phyloP scores from a whole-genome alignment of 2,888 invertebrate species.

The Megamerina dolium region DNA sequence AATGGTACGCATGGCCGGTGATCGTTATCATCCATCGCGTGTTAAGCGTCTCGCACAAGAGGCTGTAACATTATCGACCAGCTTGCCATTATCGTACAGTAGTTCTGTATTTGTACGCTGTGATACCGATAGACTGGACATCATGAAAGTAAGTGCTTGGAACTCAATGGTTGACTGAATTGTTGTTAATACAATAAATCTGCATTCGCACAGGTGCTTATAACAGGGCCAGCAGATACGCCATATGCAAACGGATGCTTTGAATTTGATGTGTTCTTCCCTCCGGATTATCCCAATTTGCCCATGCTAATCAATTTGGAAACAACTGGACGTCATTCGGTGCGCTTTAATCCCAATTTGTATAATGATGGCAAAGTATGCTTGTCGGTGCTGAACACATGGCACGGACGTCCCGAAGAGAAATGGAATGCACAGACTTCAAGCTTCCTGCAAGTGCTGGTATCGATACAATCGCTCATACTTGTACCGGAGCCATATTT shows the following conservation, averaged over 20 bases:
- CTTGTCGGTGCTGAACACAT: constrained; percentile 90
- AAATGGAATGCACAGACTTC: constrained; percentile 96
- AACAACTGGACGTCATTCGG: constrained; percentile 82
- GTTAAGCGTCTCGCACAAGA: constrained; percentile 92
- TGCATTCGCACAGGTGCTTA: constrained; percentile 70
- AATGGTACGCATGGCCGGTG: constrained; percentile 78
- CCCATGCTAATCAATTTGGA: constrained; percentile 88
- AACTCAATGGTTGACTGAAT: constrained; percentile 53
- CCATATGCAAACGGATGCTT: constrained; percentile 91
- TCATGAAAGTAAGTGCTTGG: constrained; percentile 89
- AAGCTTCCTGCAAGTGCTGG: constrained; percentile 85
- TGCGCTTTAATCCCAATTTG: constrained; percentile 88
- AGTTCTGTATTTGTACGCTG: constrained; percentile 93
- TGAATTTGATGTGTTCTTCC: constrained; percentile 86
- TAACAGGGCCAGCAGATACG: constrained; percentile 86
- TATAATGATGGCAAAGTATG: constrained; percentile 95
- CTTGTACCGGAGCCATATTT: constrained; percentile 90
- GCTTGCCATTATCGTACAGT: constrained; percentile 85
- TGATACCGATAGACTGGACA: constrained; percentile 87
- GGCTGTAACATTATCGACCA: constrained; percentile 86
- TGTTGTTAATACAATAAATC: background rate
- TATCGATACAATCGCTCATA: constrained; percentile 88
- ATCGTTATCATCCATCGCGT: constrained; percentile 77
- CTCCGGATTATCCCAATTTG: constrained; percentile 72
- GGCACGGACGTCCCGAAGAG: constrained; percentile 95